phyloP scores from a whole-genome alignment of 2,888 invertebrate species.

The Phortica magna region DNA sequence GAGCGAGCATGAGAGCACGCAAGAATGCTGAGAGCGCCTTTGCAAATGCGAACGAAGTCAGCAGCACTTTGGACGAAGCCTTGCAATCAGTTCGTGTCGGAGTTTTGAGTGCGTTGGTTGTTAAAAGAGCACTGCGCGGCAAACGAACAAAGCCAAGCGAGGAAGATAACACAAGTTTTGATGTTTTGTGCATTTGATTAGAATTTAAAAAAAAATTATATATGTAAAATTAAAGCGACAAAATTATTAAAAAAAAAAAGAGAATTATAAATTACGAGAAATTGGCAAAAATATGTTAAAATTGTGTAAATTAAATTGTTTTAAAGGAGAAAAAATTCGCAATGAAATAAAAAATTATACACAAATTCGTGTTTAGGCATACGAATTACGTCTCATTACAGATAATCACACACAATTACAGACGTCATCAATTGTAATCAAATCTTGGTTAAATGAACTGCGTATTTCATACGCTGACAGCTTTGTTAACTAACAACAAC shows the following conservation, averaged over 20 bases:
- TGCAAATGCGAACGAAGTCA: constrained; percentile 2
- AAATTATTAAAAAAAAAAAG: too few relatives aligned
- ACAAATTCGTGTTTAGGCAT: neutral
- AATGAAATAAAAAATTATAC: neutral
- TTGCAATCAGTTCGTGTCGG: constrained; percentile 67
- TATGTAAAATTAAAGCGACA: too few relatives aligned
- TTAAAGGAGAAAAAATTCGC: neutral
- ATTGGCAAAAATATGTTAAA: constrained; percentile 38
- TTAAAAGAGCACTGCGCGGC: constrained; percentile 37
- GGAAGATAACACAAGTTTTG: neutral
- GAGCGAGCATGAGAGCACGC: constrained; percentile 38
- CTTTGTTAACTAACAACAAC: neutral
- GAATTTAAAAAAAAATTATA: too few relatives aligned
- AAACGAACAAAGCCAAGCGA: neutral
- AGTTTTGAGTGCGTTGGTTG: constrained; percentile 71
- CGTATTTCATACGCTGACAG: constrained; percentile 13
- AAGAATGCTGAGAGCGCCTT: constrained; percentile 9
- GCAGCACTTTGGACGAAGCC: neutral
- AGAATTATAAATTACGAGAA: neutral
- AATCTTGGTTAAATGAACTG: constrained; percentile 23
- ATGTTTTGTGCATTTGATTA: neutral
- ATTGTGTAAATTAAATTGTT: constrained; percentile 20
- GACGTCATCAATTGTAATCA: constrained; percentile 22
- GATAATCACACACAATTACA: constrained; percentile 7
- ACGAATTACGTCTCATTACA: neutral